Evolutionary conservation across 2,888 invertebrate genomes (phyloP), one percentile per base, ranked within the genome.

Genomic region (Coleophora deauratella): DNA sequence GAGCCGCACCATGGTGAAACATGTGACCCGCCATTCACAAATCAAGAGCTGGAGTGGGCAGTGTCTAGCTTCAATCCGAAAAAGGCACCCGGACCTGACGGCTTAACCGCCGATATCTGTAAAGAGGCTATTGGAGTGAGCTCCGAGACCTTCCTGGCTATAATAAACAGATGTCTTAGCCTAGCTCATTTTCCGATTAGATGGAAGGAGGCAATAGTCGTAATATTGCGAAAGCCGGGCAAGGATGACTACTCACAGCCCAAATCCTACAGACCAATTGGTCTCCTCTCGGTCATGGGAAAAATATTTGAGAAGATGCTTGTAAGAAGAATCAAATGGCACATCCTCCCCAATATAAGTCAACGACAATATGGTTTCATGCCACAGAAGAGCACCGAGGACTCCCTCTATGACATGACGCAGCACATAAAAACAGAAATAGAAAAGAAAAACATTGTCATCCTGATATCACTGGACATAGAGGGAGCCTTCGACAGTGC

Each of bases 81-180:
- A 13, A 53, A 52, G 14, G 53, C 53, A 0, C 54, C 53, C 0
- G 54, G 52, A 8, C 30, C 36, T 1, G 52, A 56, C 8, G 50
- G 52, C 1, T 27, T 52, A 2, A 50, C 50, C 0, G 42, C 54
- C 0, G 52, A 54, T 12, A 55, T 57, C 2, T 52, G 50, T 27
- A 27, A 14, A 1, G 12, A 9, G n/a, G 51, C 48, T 8, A 50
- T 52, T 11, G 33, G 9, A 9, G 12, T 33, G 0, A 33, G 42
- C 1, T 27, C 15, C 1, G 43, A 46, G 2, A 8, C 33, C 0
- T 41, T 44, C 14, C 12, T 42, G 3, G 42, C 10, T 1, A 14
- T 47, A 1, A 6, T 9, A 0, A 44, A 47, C 34, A 41, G 35
- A n/a, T 44, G 44, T 10, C 34, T 46, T 1, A 8, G 14, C 3